Conservation (phyloP, 2,113 vertebrate genomes). For the Paramisgurnus dabryanus region DNA sequence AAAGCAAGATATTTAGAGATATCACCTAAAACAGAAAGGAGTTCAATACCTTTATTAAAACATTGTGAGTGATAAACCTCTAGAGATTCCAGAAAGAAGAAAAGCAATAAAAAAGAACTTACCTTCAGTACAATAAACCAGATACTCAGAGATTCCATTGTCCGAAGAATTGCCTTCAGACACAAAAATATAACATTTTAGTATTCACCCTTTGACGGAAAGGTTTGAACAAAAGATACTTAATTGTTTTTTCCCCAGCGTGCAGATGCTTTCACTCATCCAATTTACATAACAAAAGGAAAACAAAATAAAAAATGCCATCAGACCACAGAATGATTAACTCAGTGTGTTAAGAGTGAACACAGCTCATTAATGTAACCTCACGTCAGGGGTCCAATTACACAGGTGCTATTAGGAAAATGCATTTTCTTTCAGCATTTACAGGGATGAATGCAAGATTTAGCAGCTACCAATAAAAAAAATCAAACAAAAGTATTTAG, state of each 20-base stretch:
- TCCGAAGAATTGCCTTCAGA: neutral
- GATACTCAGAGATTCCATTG: conserved; percentile 24
- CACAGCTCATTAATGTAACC: conserved; percentile 34
- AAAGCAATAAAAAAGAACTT: neutral
- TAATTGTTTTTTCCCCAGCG: too few relatives aligned
- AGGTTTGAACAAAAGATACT: neutral
- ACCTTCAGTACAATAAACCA: conserved; percentile 38
- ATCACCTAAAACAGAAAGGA: conserved; percentile 55
- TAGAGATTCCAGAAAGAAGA: neutral
- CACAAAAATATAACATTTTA: conserved; percentile 2
- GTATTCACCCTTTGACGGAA: neutral
- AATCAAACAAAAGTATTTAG: neutral
- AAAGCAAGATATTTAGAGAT: conserved; percentile 54
- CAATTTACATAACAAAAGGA: neutral
- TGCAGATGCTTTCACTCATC: neutral
- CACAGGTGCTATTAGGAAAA: neutral
- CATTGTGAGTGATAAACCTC: neutral
- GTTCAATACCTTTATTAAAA: neutral
- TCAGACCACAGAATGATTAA: conserved; percentile 22
- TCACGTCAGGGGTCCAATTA: neutral
- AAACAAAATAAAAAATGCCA: neutral
- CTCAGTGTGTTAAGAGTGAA: neutral
- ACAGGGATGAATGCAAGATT: neutral
- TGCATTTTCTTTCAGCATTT: neutral
- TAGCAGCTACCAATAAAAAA: neutral